Evolutionary conservation across 1,140 invertebrate species (phyloP), one percentile per base, ranked within the genome.

Genomic region (Chironomus tepperi): DNA sequence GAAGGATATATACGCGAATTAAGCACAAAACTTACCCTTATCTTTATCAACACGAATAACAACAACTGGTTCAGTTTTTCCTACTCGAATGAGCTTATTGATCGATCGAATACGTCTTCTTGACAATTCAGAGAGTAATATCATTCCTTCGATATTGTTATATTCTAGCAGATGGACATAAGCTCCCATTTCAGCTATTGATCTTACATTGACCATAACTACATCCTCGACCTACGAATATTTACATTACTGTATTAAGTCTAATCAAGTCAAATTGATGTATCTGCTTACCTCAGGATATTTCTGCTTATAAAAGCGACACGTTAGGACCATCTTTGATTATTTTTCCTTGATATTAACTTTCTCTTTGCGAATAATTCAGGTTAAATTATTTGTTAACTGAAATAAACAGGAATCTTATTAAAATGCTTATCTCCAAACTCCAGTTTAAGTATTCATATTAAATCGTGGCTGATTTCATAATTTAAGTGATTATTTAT

Each of bases 1-100:
- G 24, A 2, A 2, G 24, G 24, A 34, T 5, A 5, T 34, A 34
- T 2, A 34, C 5, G 24, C 3, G 16, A 74, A 73, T 6, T 64
- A 34, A 6, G 42, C 0, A n/a, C 9, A 19, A 7, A 42, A 73
- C 75, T 78, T 83, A 95, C 95, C 98, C 89, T 99, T 99, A 79
- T 99, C 96, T 88, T 98, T 98, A 81, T 99, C 98, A 8, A 99
- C 98, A 85, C 98, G 89, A 83, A 99, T 99, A 47, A 99, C 98
- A 73, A 99, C 97, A 43, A 99, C 98, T 75, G 97, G 98, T 85
- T 99, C 98, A 75, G 93, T 98, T 85, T 98, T 94, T 43, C 98
- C 98, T 72, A 99, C 96, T 78, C 97, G 88, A 82, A 99, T 99
- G 74, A 99, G 87, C 89, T 99, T 99, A 84, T 99, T 99, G 77